Base-by-base conservation (phyloP, 2,113 vertebrate species). In the Emydura subglobosa region DNA sequence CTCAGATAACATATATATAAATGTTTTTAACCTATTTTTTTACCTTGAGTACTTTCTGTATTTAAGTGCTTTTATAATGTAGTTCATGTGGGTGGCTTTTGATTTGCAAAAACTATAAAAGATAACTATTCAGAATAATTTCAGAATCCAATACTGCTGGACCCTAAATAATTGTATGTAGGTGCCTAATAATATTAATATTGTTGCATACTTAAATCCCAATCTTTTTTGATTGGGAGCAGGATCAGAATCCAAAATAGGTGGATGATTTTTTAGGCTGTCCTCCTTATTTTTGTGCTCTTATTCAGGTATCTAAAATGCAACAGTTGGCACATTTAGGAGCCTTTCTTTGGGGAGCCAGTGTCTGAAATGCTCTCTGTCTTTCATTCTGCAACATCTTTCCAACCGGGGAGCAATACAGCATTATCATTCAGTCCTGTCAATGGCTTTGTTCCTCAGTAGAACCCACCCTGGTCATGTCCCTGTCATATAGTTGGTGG, bases 291-390 rank as follows among this genome's bases (percentile, higher is more conserved):
- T 86, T 79, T 42, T 86, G 10, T 12, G 2, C 54, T 44, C 29
- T 5, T 25, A 72, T 72, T 72, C 14, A 17, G 9, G 7, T n/a
- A 3, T 3, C 19, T 72, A 39, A 39, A 72, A 72, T 11, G 4
- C 0, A 0, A 53, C 39, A 24, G 16, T 85, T 50, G 25, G 72
- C n/a, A 54, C 1, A 8, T 27, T 22, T 5, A 8, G 21, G 57
- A 0, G 22, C 10, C 4, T 27, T 21, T 3, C 47, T 79, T 82
- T 1, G 0, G n/a, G 19, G 2, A 59, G 0, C 22, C 10, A 13
- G 25, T 29, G 31, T 12, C 42, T 72, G 5, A 31, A 13, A 16
- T 9, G 25, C 59, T 6, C 5, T 47, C 9, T 7, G 1, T 11
- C 16, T 34, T 21, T 84, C 5, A 51, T 80, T 74, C 47, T 31